phyloP scores from a whole-genome alignment of 2,797 vertebrate genomes.

The Odontamblyopus lacepedii region DNA sequence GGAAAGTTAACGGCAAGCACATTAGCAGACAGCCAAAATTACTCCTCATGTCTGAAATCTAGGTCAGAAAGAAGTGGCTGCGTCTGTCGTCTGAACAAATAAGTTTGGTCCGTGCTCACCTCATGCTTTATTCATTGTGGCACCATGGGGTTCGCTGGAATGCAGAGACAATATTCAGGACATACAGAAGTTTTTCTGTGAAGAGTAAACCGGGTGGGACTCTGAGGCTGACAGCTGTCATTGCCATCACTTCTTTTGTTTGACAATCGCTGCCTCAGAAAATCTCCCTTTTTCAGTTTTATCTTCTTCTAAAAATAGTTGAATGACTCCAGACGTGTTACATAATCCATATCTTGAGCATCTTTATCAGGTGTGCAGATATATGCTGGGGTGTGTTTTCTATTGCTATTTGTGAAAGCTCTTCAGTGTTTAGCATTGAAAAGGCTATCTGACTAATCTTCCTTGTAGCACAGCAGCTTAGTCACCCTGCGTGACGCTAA shows the following conservation, averaged over 20 bases:
- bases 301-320: neutral
- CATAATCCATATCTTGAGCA: neutral
- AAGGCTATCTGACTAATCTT: slow-evolving; percentile 20
- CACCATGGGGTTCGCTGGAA: slow-evolving; percentile 37
- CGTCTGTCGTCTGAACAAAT: slow-evolving; percentile 48
- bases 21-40: slow-evolving; percentile 39
- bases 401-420: neutral
- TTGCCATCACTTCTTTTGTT: slow-evolving; percentile 17
- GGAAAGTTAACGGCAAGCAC: slow-evolving; percentile 22
- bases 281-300: slow-evolving; percentile 11
- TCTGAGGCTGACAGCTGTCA: slow-evolving; percentile 52
- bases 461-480: slow-evolving; percentile 13
- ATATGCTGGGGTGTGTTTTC: neutral
- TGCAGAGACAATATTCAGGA: slow-evolving; percentile 41
- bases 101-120: slow-evolving; percentile 45
- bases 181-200: slow-evolving; percentile 37
- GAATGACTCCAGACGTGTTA: neutral
- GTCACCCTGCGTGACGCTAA: slow-evolving; percentile 18
- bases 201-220: slow-evolving; percentile 25
- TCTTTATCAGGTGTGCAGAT: neutral
- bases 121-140: slow-evolving; percentile 67
- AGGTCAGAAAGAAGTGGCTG: slow-evolving; percentile 59
- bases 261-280: slow-evolving; percentile 21
- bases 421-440: slow-evolving; percentile 1
- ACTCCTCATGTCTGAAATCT: slow-evolving; percentile 45